Percentiles rank a stretch among this genome's conserved stretches.
Conservation (phyloP, 2,113 vertebrate species). For the Pithys albifrons region DNA sequence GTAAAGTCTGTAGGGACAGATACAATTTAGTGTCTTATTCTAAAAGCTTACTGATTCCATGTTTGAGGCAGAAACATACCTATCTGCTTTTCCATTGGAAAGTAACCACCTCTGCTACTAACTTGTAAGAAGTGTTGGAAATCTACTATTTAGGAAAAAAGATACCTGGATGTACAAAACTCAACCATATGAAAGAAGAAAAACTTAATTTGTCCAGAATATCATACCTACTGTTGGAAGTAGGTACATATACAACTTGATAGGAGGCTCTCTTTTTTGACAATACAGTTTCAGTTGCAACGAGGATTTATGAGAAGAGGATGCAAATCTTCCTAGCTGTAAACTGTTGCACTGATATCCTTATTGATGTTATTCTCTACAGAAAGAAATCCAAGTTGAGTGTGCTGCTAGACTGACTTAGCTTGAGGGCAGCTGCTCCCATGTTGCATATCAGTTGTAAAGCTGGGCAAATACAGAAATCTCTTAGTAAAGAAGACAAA, state of each 20-base stretch:
- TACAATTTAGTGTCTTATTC: neutral
- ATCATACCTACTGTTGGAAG: neutral
- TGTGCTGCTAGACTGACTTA: neutral
- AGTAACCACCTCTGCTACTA: neutral
- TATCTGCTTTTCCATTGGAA: neutral
- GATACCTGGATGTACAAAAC: neutral
- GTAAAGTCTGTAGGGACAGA: neutral
- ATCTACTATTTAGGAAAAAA: neutral
- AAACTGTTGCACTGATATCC: neutral
- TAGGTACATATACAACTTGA: neutral
- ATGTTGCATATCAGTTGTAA: neutral
- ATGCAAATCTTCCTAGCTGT: neutral
- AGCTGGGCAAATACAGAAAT: neutral
- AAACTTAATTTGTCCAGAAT: neutral
- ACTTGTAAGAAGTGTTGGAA: neutral
- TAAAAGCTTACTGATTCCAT: neutral
- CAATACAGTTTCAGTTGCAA: neutral
- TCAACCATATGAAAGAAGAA: neutral
- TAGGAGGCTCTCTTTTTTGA: neutral
- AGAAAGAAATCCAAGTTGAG: neutral
- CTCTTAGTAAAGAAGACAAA: neutral
- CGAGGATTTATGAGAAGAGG: neutral
- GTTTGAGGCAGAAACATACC: neutral
- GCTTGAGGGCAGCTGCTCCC: neutral
- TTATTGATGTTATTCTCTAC: neutral